Percentiles rank a stretch among this genome's conserved stretches.
phyloP scores from a whole-genome alignment of 2,888 invertebrate species.

The Homarus gammarus region DNA sequence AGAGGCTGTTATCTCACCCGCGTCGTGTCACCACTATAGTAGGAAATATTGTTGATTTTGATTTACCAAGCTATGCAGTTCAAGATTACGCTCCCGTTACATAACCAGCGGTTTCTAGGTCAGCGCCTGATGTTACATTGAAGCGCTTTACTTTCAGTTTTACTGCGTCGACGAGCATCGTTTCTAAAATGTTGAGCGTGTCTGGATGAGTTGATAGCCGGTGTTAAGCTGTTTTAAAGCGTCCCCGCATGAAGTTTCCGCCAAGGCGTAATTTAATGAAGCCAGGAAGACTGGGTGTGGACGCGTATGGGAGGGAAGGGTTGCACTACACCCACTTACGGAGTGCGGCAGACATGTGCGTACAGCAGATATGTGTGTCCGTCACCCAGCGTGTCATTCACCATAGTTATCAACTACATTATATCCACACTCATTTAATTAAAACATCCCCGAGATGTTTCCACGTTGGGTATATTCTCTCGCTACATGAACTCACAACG shows the following conservation, averaged over 20 bases:
- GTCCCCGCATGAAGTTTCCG: too few species aligned
- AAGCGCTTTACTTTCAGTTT: slow-evolving; percentile 65
- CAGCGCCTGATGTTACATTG: slow-evolving; percentile 44
- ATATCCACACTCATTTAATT: neutral
- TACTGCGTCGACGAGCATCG: slow-evolving; percentile 22
- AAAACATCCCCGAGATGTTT: neutral
- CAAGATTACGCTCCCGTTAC: slow-evolving; percentile 37
- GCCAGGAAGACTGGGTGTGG: neutral
- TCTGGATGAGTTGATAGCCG: too few species aligned
- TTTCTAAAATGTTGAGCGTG: slow-evolving; percentile 12
- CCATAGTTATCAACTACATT: neutral
- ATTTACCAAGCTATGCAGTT: slow-evolving; percentile 14
- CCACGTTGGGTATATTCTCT: neutral
- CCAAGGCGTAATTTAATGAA: too few species aligned
- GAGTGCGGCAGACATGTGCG: neutral
- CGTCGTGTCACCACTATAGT: neutral
- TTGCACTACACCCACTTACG: neutral
- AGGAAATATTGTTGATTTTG: neutral
- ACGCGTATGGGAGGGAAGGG: slow-evolving; percentile 4
- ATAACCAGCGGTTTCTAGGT: slow-evolving; percentile 52
- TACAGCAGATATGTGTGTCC: slow-evolving; percentile 23
- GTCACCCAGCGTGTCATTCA: slow-evolving; percentile 13
- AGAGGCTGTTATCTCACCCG: neutral
- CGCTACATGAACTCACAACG: too few species aligned
- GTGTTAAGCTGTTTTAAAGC: too few species aligned